phyloP scores from a whole-genome alignment of 2,888 invertebrate species.

The Leucozona laternaria region DNA sequence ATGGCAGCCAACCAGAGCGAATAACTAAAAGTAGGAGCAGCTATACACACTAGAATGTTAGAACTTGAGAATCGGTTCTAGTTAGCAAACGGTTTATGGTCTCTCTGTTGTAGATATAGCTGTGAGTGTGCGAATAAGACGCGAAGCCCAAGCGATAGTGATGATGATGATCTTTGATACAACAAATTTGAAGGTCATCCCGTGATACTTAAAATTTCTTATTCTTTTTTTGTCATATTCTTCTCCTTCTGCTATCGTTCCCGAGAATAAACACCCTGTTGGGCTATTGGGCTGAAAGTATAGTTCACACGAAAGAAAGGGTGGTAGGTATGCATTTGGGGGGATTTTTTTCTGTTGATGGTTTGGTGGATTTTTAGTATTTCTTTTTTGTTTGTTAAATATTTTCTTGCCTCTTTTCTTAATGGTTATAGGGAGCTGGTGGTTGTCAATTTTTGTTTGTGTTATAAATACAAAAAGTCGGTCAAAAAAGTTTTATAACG shows the following conservation, averaged over 20 bases:
- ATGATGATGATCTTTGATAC: slow-evolving; percentile 63
- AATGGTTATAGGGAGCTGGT: slow-evolving; percentile 11
- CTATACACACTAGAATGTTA: background rate
- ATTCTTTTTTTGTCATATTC: slow-evolving; percentile 17
- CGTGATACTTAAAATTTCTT: slow-evolving; percentile 67
- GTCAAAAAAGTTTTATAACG: background rate
- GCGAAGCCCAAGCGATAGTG: slow-evolving; percentile 1
- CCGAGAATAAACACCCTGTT: slow-evolving; percentile 18
- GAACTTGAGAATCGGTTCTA: slow-evolving; percentile 45
- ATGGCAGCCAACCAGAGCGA: background rate
- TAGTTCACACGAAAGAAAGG: slow-evolving; percentile 2
- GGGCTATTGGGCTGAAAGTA: background rate
- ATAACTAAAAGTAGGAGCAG: background rate
- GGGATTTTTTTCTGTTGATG: background rate
- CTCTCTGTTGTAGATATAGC: slow-evolving; percentile 13
- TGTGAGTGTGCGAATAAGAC: slow-evolving; percentile 7
- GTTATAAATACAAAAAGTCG: background rate
- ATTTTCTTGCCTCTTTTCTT: background rate
- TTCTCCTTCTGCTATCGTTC: slow-evolving; percentile 17
- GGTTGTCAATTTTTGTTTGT: too few relatives aligned
- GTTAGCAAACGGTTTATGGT: slow-evolving; percentile 30
- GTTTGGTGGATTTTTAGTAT: background rate
- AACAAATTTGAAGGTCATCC: slow-evolving; percentile 71
- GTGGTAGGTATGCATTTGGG: slow-evolving; percentile 14
- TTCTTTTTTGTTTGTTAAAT: background rate